A percentile compares a stretch with the other conserved stretches of the same genome.
Evolutionary conservation across 2,797 vertebrate species (phyloP).

Genomic region (Acomys russatus): DNA sequence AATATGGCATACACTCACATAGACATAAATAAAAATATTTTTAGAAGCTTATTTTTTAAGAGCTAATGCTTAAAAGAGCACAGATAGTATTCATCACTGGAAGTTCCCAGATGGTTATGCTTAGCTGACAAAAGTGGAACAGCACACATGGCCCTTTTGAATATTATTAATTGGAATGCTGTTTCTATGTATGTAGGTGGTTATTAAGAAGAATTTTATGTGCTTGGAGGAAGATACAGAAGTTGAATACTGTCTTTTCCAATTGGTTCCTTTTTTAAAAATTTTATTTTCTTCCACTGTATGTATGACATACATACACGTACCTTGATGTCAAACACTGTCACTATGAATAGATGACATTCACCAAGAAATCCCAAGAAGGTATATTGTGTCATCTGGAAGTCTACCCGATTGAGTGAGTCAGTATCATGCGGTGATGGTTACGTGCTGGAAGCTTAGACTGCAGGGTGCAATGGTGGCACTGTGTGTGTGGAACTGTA

Average conservation of each 20-base stretch:
- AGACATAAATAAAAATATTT: neutral
- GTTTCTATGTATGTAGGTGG: neutral
- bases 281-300: neutral
- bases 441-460: neutral
- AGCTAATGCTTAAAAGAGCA: neutral
- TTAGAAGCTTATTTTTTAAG: neutral
- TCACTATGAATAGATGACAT: neutral
- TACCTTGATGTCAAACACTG: neutral
- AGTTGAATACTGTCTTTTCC: neutral
- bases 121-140: fast-evolving
- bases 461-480: fast-evolving
- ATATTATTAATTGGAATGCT: neutral
- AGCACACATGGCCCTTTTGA: neutral
- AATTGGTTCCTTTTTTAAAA: neutral
- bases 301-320: neutral
- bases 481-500: fast-evolving
- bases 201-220: neutral
- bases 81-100: neutral
- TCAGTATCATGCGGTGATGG: neutral
- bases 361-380: neutral
- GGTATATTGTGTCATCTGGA: neutral
- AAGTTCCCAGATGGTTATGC: too few species aligned
- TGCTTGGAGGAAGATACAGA: neutral
- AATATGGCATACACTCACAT: neutral
- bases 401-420: neutral